These are phyloP conservation scores for Heterodera schachtii DNA, from an alignment of 1,140 invertebrate species.

Conservation along the genomic window DNA sequence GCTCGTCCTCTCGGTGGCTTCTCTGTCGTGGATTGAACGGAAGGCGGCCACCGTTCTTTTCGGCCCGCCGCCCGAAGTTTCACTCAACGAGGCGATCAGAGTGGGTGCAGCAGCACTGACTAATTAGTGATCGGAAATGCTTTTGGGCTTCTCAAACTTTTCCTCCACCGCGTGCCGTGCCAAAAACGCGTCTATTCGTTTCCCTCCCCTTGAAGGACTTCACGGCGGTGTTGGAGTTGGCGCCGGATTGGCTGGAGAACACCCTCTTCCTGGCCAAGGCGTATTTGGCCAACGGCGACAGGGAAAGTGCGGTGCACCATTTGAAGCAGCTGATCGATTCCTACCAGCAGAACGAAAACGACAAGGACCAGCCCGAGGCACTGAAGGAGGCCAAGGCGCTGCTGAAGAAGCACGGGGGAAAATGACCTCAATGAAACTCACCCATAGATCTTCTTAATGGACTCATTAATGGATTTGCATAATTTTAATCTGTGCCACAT, in stretches of 20 bases:
- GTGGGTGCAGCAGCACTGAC: neutral
- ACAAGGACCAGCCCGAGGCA: constrained; percentile 43
- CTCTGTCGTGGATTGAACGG: constrained; percentile 67
- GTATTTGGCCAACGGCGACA: constrained; percentile 58
- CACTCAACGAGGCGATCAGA: constrained; percentile 66
- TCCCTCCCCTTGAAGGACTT: constrained; percentile 18
- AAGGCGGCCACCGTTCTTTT: constrained; percentile 67
- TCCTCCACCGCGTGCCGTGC: no score
- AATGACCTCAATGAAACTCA: neutral
- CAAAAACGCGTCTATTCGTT: neutral
- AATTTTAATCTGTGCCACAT: no score
- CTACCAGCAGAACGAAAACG: constrained; percentile 30
- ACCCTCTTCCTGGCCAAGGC: constrained; percentile 66
- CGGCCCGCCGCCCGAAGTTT: constrained; percentile 66
- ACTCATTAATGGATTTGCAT: no score
- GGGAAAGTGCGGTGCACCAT: constrained; percentile 37
- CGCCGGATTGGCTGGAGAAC: constrained; percentile 66
- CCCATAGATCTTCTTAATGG: no score
- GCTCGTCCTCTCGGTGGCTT: constrained; percentile 65
- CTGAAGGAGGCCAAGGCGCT: constrained; percentile 45
- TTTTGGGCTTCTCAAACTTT: neutral
- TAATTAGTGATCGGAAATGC: neutral
- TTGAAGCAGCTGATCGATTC: constrained; percentile 33
- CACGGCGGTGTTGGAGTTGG: constrained; percentile 26
- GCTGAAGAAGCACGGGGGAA: constrained; percentile 36